phyloP scores from a whole-genome alignment of 2,888 invertebrate species.

The Conistra vaccinii region DNA sequence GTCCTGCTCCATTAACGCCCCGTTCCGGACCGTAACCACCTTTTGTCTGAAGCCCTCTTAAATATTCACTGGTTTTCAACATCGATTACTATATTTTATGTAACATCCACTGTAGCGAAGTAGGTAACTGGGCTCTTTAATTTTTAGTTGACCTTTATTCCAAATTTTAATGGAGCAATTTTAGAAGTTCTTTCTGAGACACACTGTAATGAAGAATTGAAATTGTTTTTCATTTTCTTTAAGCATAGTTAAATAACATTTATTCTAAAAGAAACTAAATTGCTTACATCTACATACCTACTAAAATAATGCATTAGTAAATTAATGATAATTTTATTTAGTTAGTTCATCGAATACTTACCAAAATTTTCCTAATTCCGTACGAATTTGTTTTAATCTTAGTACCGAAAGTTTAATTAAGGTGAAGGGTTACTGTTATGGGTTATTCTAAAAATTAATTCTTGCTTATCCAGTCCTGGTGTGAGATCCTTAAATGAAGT shows the following conservation, averaged over 20 bases:
- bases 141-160: not conserved
- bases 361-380: slow-evolving; percentile 37
- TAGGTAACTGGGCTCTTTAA: not conserved
- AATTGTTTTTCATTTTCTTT: not conserved
- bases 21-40: slow-evolving; percentile 35
- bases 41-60: slow-evolving; percentile 48
- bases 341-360: slow-evolving; percentile 30
- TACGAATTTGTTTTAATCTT: slow-evolving; percentile 61
- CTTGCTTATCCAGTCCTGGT: slow-evolving; percentile 65
- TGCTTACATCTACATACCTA: not conserved
- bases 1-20: slow-evolving; percentile 50
- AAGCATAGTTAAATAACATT: not conserved
- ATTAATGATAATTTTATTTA: slow-evolving; percentile 46
- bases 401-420: slow-evolving; percentile 63
- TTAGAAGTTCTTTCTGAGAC: not conserved
- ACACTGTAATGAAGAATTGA: not conserved
- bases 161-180: not conserved
- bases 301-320: slow-evolving; percentile 14
- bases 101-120: not conserved
- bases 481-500: slow-evolving; percentile 74
- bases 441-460: slow-evolving; percentile 63
- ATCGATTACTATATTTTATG: slow-evolving; percentile 34
- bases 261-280: not conserved
- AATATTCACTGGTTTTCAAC: slow-evolving; percentile 46
- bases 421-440: slow-evolving; percentile 59